phyloP scores from a whole-genome alignment of 2,888 invertebrate species.

The Ferdinandea cuprea region DNA sequence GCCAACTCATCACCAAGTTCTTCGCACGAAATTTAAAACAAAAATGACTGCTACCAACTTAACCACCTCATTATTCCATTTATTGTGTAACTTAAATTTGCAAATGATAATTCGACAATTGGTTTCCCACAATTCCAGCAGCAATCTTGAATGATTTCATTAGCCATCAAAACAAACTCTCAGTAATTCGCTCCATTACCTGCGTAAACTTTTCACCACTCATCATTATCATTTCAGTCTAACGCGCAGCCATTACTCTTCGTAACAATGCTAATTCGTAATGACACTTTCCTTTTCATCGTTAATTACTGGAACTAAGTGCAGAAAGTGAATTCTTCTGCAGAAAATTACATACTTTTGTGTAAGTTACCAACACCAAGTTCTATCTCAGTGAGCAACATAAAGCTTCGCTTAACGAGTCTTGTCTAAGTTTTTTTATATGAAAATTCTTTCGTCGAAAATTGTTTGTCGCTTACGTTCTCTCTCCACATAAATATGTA shows the following conservation, averaged over 20 bases:
- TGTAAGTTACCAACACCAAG: constrained; percentile 5
- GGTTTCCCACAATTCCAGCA: neutral
- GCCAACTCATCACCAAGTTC: too few relatives aligned
- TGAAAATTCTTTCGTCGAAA: constrained; percentile 4
- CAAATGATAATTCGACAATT: too few relatives aligned
- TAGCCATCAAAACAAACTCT: neutral
- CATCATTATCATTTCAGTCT: neutral
- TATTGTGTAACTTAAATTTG: too few relatives aligned
- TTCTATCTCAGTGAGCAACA: constrained; percentile 18
- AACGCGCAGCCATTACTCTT: neutral
- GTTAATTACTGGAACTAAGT: constrained; percentile 37
- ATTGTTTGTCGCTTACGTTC: constrained; percentile 31
- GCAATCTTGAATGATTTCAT: neutral
- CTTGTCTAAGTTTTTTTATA: constrained; percentile 59
- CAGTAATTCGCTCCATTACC: neutral
- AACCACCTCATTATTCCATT: too few relatives aligned
- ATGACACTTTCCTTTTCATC: constrained; percentile 45
- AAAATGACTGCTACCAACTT: too few relatives aligned
- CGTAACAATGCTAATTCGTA: constrained; percentile 11
- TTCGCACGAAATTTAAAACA: too few relatives aligned
- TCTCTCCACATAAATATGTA: constrained; percentile 6
- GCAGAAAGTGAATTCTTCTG: constrained; percentile 39
- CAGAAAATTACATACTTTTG: constrained; percentile 18
- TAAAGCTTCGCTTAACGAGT: constrained; percentile 42
- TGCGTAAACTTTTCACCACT: neutral